These are phyloP conservation scores for Hemistola chrysoprasaria DNA, from an alignment of 2,888 invertebrate genomes.

Conservation along the genomic window DNA sequence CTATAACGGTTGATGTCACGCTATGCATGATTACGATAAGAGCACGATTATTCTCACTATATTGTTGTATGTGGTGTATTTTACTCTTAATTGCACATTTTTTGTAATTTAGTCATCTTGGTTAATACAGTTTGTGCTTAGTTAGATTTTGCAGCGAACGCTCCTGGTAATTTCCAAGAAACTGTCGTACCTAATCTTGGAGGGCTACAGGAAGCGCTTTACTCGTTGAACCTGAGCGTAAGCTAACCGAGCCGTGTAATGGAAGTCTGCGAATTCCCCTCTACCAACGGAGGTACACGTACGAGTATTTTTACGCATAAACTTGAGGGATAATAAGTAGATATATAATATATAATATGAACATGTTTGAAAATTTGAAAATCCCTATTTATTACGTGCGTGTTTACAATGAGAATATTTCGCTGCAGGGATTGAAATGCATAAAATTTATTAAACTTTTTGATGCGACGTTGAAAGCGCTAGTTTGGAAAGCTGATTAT, in stretches of 20 bases:
- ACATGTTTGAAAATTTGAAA: no score
- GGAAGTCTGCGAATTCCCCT: conserved; percentile 61
- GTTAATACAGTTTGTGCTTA: conserved; percentile 26
- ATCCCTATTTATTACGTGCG: no score
- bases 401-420: conserved; percentile 10
- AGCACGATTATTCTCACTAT: conserved; percentile 66
- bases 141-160: conserved; percentile 35
- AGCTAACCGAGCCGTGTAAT: conserved; percentile 73
- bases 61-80: conserved; percentile 60
- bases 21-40: conserved; percentile 79
- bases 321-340: conserved; percentile 6
- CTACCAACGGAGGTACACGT: conserved; percentile 44
- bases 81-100: conserved; percentile 67
- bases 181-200: conserved; percentile 51
- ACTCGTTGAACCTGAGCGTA: conserved; percentile 59
- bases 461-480: conserved; percentile 18
- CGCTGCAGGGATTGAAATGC: conserved; percentile 5
- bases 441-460: conserved; percentile 21
- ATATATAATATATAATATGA: no score
- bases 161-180: conserved; percentile 35
- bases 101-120: conserved; percentile 41
- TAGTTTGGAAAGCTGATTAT: conserved; percentile 36
- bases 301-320: conserved; percentile 48
- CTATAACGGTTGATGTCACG: conserved; percentile 67
- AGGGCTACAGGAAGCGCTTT: conserved; percentile 55